A percentile compares a stretch with the other conserved stretches of the same genome.
Conservation (phyloP, 2,797 vertebrate genomes). For the Crenichthys baileyi region DNA sequence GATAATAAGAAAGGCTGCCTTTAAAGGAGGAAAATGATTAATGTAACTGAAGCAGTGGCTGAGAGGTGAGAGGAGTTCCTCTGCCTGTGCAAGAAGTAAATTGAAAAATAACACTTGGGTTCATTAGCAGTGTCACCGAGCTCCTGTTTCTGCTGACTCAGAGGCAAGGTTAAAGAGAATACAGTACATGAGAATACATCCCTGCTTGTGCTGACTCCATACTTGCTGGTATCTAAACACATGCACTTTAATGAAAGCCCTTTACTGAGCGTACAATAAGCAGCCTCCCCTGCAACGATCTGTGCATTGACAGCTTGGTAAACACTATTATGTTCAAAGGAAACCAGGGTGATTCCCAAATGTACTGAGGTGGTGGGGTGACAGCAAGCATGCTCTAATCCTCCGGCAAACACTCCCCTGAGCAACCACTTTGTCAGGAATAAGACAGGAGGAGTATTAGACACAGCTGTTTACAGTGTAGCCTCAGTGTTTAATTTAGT, state of each 20-base stretch:
- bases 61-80: slow-evolving; percentile 67
- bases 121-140: slow-evolving; percentile 70
- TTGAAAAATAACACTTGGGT: slow-evolving; percentile 81
- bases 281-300: slow-evolving; percentile 60
- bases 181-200: slow-evolving; percentile 30
- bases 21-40: slow-evolving; percentile 46
- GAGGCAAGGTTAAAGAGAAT: slow-evolving; percentile 45
- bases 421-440: slow-evolving; percentile 17
- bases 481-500: slow-evolving; percentile 22
- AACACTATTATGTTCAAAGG: slow-evolving; percentile 31
- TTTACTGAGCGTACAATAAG: slow-evolving; percentile 65
- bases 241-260: slow-evolving; percentile 63
- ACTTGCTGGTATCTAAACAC: slow-evolving; percentile 35
- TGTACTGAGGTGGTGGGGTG: slow-evolving; percentile 1
- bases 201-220: slow-evolving; percentile 65
- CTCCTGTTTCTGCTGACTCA: slow-evolving; percentile 79
- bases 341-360: slow-evolving; percentile 47
- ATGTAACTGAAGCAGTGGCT: slow-evolving; percentile 51
- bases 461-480: slow-evolving; percentile 33
- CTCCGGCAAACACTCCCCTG: slow-evolving; percentile 11
- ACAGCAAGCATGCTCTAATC: slow-evolving; percentile 6
- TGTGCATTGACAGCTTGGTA: slow-evolving; percentile 39
- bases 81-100: slow-evolving; percentile 67
- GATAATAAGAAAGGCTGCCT: slow-evolving; percentile 52
- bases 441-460: slow-evolving; percentile 19